phyloP scores from a whole-genome alignment of 2,113 vertebrate species.

The Carollia perspicillata region DNA sequence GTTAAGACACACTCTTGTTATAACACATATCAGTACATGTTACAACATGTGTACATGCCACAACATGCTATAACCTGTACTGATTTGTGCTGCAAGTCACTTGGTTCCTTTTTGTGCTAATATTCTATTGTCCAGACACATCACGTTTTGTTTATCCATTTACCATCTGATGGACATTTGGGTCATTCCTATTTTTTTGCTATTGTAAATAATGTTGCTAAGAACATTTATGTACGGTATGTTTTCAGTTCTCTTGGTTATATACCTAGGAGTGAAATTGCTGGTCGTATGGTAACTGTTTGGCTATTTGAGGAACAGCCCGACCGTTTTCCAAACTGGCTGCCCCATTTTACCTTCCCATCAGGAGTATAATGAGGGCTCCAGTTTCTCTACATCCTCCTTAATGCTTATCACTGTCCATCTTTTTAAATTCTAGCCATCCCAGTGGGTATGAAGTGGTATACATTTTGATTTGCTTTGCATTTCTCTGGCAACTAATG shows the following conservation, averaged over 20 bases:
- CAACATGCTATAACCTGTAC: too few species aligned
- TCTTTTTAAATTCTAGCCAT: not conserved
- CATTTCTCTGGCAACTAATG: too few species aligned
- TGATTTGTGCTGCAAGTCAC: too few species aligned
- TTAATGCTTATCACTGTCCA: not conserved
- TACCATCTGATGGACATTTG: not conserved
- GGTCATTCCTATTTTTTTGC: too few species aligned
- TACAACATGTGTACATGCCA: too few species aligned
- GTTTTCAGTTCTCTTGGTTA: too few species aligned
- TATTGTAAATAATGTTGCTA: too few species aligned
- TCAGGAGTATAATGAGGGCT: not conserved
- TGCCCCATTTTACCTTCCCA: not conserved
- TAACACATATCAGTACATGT: too few species aligned
- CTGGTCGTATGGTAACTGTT: not conserved
- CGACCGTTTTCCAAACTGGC: not conserved
- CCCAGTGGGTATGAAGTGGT: not conserved
- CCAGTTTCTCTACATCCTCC: not conserved
- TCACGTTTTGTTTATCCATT: not conserved
- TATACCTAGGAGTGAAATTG: too few species aligned
- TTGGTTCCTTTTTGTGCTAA: not conserved
- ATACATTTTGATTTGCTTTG: not conserved
- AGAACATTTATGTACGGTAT: too few species aligned
- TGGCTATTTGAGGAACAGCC: not conserved
- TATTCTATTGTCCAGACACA: not conserved
- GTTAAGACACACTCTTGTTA: not conserved